Percentiles rank a stretch among this genome's conserved stretches.
These are phyloP conservation scores for Triplophysa yarkandensis DNA, from an alignment of 2,797 vertebrate species.

Conservation along the genomic window DNA sequence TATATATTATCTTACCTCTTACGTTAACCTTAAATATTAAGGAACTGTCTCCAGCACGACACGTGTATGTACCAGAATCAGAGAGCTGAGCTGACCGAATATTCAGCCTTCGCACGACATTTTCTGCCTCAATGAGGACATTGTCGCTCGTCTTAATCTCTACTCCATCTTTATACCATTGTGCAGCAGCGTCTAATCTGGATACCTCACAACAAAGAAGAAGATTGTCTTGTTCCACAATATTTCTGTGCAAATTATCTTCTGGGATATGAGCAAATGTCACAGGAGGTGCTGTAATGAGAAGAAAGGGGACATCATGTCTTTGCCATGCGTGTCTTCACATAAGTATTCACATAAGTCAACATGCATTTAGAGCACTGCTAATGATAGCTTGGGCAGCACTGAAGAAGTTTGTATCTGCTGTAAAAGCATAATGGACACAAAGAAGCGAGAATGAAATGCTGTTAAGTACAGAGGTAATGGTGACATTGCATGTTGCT, in stretches of 20 bases:
- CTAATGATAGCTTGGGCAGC: slow-evolving; percentile 53
- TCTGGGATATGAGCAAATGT: slow-evolving; percentile 74
- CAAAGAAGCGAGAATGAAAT: slow-evolving; percentile 56
- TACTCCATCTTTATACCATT: slow-evolving; percentile 85
- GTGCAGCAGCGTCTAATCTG: slow-evolving; percentile 67
- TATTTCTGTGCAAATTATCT: slow-evolving; percentile 76
- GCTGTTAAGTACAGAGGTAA: slow-evolving; percentile 51
- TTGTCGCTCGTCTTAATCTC: slow-evolving; percentile 70
- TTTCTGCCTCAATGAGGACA: slow-evolving; percentile 71
- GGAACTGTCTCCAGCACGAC: slow-evolving; percentile 75
- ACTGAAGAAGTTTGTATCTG: slow-evolving; percentile 55
- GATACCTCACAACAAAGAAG: slow-evolving; percentile 82
- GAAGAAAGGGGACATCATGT: slow-evolving; percentile 40
- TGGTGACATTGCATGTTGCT: slow-evolving; percentile 61
- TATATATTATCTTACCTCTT: slow-evolving; percentile 72
- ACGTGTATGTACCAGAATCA: slow-evolving; percentile 81
- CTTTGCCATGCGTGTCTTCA: slow-evolving; percentile 9
- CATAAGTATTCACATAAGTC: too few species aligned
- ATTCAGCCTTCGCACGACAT: slow-evolving; percentile 69
- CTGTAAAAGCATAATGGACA: slow-evolving; percentile 61
- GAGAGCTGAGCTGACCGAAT: slow-evolving; percentile 69
- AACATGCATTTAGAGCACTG: slow-evolving; percentile 70
- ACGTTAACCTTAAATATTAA: slow-evolving; percentile 85
- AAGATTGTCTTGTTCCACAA: slow-evolving; percentile 76
- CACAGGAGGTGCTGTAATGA: slow-evolving; percentile 71